These are phyloP conservation scores for Donacobius atricapilla DNA, from an alignment of 2,113 vertebrate genomes.

Conservation along the genomic window DNA sequence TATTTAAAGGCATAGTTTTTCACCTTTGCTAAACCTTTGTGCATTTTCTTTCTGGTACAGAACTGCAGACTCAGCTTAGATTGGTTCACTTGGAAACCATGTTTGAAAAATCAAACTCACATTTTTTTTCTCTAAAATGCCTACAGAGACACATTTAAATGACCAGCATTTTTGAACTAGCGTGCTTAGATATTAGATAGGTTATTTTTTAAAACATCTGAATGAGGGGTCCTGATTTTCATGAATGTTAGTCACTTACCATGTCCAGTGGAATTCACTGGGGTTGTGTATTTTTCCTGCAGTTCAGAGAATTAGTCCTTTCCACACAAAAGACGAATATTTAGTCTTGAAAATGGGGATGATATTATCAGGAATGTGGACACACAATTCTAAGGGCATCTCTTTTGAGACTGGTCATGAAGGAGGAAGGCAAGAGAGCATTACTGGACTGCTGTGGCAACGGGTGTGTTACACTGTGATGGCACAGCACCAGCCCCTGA, in stretches of 20 bases:
- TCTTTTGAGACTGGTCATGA: neutral
- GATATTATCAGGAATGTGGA: neutral
- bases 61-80: neutral
- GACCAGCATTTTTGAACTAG: neutral
- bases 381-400: neutral
- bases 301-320: neutral
- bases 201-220: neutral
- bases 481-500: neutral
- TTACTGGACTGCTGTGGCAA: neutral
- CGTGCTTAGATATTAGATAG: neutral
- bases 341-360: neutral
- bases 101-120: neutral
- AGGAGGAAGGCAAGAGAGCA: neutral
- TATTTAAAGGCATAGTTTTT: neutral
- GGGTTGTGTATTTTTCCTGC: neutral
- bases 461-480: accelerated
- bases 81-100: neutral
- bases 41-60: neutral
- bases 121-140: neutral
- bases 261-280: neutral
- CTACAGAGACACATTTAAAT: neutral
- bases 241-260: neutral
- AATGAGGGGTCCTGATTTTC: neutral
- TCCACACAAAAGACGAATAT: neutral
- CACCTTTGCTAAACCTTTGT: neutral